Evolutionary conservation across 2,888 invertebrate genomes (phyloP), one percentile per base, ranked within the genome.

Genomic region (Capitulum mitella): DNA sequence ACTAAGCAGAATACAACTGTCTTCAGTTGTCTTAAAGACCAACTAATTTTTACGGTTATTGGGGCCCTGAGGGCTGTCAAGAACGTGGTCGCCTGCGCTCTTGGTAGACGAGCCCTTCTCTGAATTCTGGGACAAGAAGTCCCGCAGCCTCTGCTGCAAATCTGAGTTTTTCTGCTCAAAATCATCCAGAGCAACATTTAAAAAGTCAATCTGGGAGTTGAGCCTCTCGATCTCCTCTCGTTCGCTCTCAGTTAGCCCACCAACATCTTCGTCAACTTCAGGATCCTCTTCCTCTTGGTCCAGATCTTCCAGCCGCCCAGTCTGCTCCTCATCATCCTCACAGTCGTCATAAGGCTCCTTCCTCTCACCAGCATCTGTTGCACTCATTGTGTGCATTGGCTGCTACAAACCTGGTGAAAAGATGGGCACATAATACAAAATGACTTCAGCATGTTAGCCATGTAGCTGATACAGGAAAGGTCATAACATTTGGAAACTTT

Each of bases 121-220:
- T 5, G 29, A 29, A 12, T 40, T 37, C 22, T 37, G 22, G 3
- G n/a, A 12, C 1, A 76, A 46, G 22, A 76, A 76, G n/a, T 76
- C 76, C 5, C 46, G 1, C 76, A 76, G 29, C 48, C 32, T 76
- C 46, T 76, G 76, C 46, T 46, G 76, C 76, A 76, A n/a, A 29
- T 32, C 29, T 10, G 26, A 26, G 46, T 76, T 76, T 37, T 46
- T 76, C 76, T 76, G 29, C 29, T 76, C 76, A 32, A 76, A 46
- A 5, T 76, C 76, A 22, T 76, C 76, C 46, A 76, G 76, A 1
- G 76, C 76, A 19, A 29, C 16, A 19, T 76, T 76, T 14, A 76
- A 29, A 29, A 46, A 29, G 19, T 76, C 76, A 5, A 76, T 10
- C 32, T 76, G 46, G 1, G 76, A 76, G 76, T 76, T 76, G 16